phyloP scores from a whole-genome alignment of 2,888 invertebrate species.

The Ichneumoninae sp. region DNA sequence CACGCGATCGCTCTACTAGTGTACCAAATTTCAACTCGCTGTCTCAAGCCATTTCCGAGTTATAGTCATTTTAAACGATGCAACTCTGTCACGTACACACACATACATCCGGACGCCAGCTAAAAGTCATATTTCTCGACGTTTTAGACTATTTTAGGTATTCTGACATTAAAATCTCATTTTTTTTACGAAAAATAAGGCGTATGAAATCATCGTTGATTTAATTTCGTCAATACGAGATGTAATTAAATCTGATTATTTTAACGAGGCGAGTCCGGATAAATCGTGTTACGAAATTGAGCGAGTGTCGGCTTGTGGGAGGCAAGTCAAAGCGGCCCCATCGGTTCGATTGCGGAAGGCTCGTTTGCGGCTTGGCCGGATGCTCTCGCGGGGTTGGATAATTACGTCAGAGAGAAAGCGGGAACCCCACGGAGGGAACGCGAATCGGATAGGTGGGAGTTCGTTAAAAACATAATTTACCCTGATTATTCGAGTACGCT shows the following conservation, averaged over 20 bases:
- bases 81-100: too few species aligned
- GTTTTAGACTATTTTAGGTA: too few species aligned
- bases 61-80: too few species aligned
- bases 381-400: conserved; percentile 51
- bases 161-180: too few species aligned
- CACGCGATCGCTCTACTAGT: too few species aligned
- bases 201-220: too few species aligned
- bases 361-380: conserved; percentile 62
- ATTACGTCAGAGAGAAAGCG: conserved; percentile 63
- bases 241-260: conserved; percentile 30
- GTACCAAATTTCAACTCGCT: too few species aligned
- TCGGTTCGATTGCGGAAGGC: conserved; percentile 59
- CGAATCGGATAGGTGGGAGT: conserved; percentile 12
- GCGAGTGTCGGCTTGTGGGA: conserved; percentile 31
- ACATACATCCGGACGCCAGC: too few species aligned
- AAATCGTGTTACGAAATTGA: conserved; percentile 25
- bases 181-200: too few species aligned
- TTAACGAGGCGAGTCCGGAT: conserved; percentile 20
- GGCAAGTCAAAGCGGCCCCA: conserved; percentile 26
- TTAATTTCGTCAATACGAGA: neutral
- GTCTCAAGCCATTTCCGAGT: too few species aligned
- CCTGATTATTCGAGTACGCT: conserved; percentile 71
- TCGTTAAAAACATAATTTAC: conserved; percentile 73
- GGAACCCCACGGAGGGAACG: conserved; percentile 8
- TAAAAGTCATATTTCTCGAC: too few species aligned